Base-by-base conservation (phyloP, 2,113 vertebrate species). In the Empidonax alnorum region DNA sequence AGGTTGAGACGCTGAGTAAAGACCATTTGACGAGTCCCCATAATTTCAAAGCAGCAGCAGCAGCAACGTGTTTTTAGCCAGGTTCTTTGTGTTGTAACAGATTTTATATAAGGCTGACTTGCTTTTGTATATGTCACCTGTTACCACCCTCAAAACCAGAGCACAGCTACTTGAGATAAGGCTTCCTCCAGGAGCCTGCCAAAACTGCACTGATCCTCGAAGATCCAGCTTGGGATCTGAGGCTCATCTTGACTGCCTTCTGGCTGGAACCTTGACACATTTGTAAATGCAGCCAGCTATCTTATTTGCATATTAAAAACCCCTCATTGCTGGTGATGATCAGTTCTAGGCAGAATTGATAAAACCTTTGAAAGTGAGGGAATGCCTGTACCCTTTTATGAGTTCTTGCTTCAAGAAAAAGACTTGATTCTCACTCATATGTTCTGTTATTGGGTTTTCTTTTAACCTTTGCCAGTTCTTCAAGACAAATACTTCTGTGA, bases 351-450 rank as follows among this genome's bases (percentile, higher is more conserved):
- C 63, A 92, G 68, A 91, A 35, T 52, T 75, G 81, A 84, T 93
- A 75, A 94, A 93, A 81, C n/a, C 53, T 93, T 74, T 92, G 92
- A 88, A 92, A 79, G 83, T 63, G 67, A 31, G 82, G 72, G 68
- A 88, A 90, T 90, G 76, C 68, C 68, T 71, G 35, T 53, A 66
- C n/a, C 17, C 65, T 90, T 80, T 91, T 59, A 52, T 77, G 84
- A 88, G 31, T 78, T 63, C 41, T 53, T 66, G 42, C 71, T 93
- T 87, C 50, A 65, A 80, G 65, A 77, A 77, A 66, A 58, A 86
- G 24, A 15, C 55, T 73, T 50, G 6, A 20, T 77, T 86, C 55
- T 85, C 49, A 11, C 22, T 91, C 58, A 66, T 73, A 66, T 93
- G 23, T 93, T 91, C 75, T 74, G 20, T 69, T 87, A 20, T 0